A percentile compares a stretch with the other conserved stretches of the same genome.
Conservation (phyloP, 2,888 invertebrate genomes). For the Mythimna ferrago region DNA sequence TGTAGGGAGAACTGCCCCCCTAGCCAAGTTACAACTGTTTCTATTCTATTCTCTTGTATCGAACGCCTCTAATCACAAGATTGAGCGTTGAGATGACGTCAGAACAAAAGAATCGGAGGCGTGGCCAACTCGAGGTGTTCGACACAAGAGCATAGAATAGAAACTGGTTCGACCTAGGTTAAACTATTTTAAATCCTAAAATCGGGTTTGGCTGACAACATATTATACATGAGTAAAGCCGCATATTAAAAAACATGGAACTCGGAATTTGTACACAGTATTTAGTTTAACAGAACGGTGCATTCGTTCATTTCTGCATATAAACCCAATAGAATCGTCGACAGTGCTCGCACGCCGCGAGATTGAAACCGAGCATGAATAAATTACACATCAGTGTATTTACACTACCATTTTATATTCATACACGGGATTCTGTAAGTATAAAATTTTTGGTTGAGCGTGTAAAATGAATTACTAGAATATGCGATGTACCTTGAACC, state of each 20-base stretch:
- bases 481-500: neutral
- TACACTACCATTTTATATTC: conserved; percentile 52
- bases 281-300: conserved; percentile 40
- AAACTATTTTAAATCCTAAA: too few relatives aligned
- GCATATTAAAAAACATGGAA: neutral
- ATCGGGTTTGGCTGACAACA: too few relatives aligned
- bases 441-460: conserved; percentile 23
- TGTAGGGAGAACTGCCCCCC: too few relatives aligned
- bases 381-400: conserved; percentile 59
- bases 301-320: conserved; percentile 45
- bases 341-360: conserved; percentile 44
- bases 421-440: conserved; percentile 16
- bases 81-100: too few relatives aligned
- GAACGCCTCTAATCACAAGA: too few relatives aligned
- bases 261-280: conserved; percentile 1
- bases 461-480: neutral
- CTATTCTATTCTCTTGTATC: too few relatives aligned
- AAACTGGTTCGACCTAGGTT: too few relatives aligned
- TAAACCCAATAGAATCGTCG: conserved; percentile 40
- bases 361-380: conserved; percentile 64
- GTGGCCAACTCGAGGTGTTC: too few relatives aligned
- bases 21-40: too few relatives aligned
- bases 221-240: too few relatives aligned
- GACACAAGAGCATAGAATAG: too few relatives aligned
- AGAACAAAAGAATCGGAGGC: too few relatives aligned